A percentile compares a stretch with the other conserved stretches of the same genome.
Evolutionary conservation across 2,797 vertebrate species (phyloP).

Genomic region (Sardinella longiceps): DNA sequence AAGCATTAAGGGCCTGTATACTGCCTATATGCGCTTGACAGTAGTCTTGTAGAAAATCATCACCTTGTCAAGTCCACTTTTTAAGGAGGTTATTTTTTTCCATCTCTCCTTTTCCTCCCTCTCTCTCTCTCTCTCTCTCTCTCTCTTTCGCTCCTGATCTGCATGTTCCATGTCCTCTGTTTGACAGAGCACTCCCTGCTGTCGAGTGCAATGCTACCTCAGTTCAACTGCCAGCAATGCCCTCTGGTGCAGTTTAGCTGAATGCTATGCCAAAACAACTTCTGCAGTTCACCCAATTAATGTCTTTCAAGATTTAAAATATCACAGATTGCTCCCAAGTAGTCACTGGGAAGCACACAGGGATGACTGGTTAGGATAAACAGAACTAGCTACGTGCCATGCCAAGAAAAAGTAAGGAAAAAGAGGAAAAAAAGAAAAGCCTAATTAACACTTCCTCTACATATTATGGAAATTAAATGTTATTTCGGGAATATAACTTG

Average conservation of each 20-base stretch:
- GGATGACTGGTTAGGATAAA: conserved; percentile 4
- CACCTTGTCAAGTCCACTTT: conserved; percentile 22
- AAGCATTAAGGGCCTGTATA: background rate
- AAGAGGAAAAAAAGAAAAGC: background rate
- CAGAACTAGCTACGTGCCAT: background rate
- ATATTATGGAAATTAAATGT: background rate
- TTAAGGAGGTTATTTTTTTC: background rate
- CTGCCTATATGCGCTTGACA: conserved; percentile 13
- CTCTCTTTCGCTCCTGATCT: background rate
- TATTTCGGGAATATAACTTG: background rate
- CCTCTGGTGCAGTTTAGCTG: background rate
- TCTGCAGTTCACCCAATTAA: conserved; percentile 20
- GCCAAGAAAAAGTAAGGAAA: background rate
- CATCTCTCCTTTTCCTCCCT: background rate
- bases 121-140: background rate
- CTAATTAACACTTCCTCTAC: background rate
- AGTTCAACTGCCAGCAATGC: background rate
- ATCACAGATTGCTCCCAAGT: conserved; percentile 15
- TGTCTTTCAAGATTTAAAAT: conserved; percentile 24
- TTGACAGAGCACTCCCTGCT: conserved; percentile 20
- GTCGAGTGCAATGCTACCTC: background rate
- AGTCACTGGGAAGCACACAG: background rate
- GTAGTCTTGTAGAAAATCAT: conserved; percentile 23
- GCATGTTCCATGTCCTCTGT: conserved; percentile 6
- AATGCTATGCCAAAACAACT: conserved; percentile 12